Evolutionary conservation across 2,888 invertebrate species (phyloP).

Genomic region (Aproaerema taeniolella): DNA sequence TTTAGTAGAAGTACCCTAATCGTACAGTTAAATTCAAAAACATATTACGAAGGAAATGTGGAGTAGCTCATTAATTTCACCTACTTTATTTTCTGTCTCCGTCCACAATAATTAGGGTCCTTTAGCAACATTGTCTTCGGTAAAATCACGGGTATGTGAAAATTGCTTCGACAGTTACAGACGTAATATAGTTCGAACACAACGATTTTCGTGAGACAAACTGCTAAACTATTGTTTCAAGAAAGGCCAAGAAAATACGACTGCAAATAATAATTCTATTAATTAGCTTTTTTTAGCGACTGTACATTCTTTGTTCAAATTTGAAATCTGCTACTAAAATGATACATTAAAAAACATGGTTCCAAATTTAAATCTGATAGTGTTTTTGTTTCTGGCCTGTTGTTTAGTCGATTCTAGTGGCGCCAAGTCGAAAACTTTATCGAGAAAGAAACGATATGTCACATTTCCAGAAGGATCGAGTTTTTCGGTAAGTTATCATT

Average conservation of each 20-base stretch:
- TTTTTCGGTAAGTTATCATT: constrained; percentile 83
- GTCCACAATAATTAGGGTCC: constrained; percentile 10
- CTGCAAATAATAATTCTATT: no score
- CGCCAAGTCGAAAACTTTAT: constrained; percentile 52
- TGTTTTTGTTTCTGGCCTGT: constrained; percentile 17
- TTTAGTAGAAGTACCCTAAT: no score
- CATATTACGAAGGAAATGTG: neutral
- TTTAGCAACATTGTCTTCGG: constrained; percentile 10
- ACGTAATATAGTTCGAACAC: constrained; percentile 17
- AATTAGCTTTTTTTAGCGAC: no score
- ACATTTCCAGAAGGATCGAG: constrained; percentile 84
- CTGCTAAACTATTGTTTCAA: neutral
- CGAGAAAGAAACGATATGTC: constrained; percentile 79
- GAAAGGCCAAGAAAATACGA: neutral
- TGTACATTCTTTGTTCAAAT: no score
- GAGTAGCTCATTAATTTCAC: constrained; percentile 1
- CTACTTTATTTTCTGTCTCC: constrained; percentile 10
- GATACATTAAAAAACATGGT: constrained; percentile 25
- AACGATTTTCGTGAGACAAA: constrained; percentile 5
- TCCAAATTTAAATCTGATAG: constrained; percentile 17
- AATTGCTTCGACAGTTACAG: constrained; percentile 15
- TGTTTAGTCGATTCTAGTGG: constrained; percentile 25
- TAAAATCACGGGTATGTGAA: constrained; percentile 12
- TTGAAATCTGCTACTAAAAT: no score
- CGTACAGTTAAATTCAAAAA: no score